Base-by-base conservation (phyloP, 2,797 vertebrate species). In the Balearica regulorum region DNA sequence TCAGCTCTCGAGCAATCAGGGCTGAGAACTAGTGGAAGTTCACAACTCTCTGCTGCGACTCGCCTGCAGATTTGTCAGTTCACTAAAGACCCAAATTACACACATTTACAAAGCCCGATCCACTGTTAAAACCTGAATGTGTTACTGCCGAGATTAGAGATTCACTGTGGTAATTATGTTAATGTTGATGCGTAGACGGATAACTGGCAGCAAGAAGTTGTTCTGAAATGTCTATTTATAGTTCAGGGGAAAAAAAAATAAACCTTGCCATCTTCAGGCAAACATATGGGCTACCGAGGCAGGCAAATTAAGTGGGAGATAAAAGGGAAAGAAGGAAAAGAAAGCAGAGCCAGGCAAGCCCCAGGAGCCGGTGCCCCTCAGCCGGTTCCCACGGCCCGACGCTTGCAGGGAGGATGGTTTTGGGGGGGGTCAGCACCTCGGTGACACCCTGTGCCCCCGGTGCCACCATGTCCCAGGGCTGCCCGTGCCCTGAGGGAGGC, bases 51-150 rank as follows among this genome's bases (percentile, higher is more conserved):
- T 39, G 53, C 94, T 58, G 95, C 44, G 81, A 95, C 93, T 95
- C 87, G 85, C 97, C 97, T 31, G 82, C 93, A 58, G 94, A 94
- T 97, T 77, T 90, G 93, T 97, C 98, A 97, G 92, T 80, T 94
- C 91, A 37, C 98, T 98, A 97, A 98, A 97, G 96, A 97, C 95
- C 98, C 89, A 97, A 98, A 98, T 98, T 96, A 90, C 77, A 93
- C 96, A 24, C 94, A 49, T 91, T 95, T 85, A 82, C 57, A 80
- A 80, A 96, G 96, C 95, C 92, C 70, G 49, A 84, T 76, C 96
- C 84, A 39, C 95, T 57, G 95, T 64, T 93, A 71, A 26, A 88
- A 93, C 94, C 96, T 70, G 96, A 95, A 83, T 71, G 62, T 72
- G 79, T 90, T 89, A 69, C 96, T 83, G 97, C 90, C 81, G 87